Base-by-base conservation (phyloP, 2,888 invertebrate species). In the Cynaeus angustus region DNA sequence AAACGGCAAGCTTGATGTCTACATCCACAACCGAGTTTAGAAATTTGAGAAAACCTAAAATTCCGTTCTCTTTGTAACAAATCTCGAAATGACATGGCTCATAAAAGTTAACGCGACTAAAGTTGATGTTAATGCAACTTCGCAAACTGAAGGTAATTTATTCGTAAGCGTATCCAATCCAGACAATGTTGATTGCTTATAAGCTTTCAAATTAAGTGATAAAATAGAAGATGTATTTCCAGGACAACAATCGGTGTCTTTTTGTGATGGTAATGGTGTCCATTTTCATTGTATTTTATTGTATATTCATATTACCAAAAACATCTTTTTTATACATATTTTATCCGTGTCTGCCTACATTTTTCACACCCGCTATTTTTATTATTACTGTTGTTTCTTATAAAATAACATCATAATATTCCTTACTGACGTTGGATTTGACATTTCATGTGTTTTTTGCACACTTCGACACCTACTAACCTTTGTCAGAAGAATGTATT, bases 261-360 rank as follows among this genome's bases (percentile, higher is more conserved):
- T 55, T 37, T 56, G 38, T 56, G 13, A 56, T 56, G 56, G 21
- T 21, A 38, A 56, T 41, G 41, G 41, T 56, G 16, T 56, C 41
- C 56, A 56, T 41, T 56, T 56, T 56, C 41, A 56, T 41, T 41
- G 38, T 43, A 56, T 10, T 56, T 56, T 56, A 56, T 56, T 56
- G 21, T 21, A 41, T 21, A 21, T 21, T 21, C 21, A 21, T 1
- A 21, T 56, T 41, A 38, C 56, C 38, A 38, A 56, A 56, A 56
- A 21, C 8, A 56, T 56, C 28, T 28, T 28, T 48, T 56, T 56
- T 41, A 1, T 41, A 21, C 41, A 56, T 56, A 56, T 56, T 56
- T 56, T 41, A 50, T 3, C 3, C 50, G n/a, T 12, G 9, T 50
- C 50, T 28, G 10, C 50, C 50, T 28, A 50, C 50, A 50, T 26